Evolutionary conservation across 2,888 invertebrate genomes (phyloP).

Genomic region (Epirrita christyi): DNA sequence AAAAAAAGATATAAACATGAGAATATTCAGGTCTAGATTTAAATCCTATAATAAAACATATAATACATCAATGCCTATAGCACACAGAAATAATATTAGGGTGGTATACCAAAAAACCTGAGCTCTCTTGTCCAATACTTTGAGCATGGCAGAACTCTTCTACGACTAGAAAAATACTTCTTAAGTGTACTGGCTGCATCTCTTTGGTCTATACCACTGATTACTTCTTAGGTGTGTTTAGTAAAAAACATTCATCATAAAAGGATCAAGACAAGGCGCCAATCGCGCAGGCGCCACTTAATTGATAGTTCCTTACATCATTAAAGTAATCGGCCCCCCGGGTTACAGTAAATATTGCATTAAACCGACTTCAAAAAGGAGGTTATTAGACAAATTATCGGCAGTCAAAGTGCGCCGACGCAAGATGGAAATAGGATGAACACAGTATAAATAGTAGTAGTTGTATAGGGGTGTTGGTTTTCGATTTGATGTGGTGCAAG

Average conservation of each 20-base stretch:
- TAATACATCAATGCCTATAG: no score
- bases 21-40: no score
- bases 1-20: no score
- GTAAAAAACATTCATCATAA: conserved; percentile 36
- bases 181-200: conserved; percentile 9
- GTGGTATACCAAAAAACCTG: no score
- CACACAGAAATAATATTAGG: no score
- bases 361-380: conserved; percentile 38
- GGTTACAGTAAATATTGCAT: conserved; percentile 76
- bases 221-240: conserved; percentile 30
- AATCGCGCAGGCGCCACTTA: conserved; percentile 67
- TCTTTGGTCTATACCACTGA: neutral
- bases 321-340: conserved; percentile 69
- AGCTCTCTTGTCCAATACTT: no score
- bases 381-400: conserved; percentile 32
- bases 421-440: conserved; percentile 23
- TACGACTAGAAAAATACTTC: no score
- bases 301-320: conserved; percentile 75
- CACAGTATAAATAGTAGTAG: conserved; percentile 7
- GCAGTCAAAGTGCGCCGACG: conserved; percentile 24
- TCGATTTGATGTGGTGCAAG: conserved; percentile 26
- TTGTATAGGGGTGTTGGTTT: conserved; percentile 24
- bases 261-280: conserved; percentile 43
- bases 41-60: no score
- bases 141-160: no score